Conservation (phyloP, 2,113 vertebrate species). For the Neomonachus schauinslandi region DNA sequence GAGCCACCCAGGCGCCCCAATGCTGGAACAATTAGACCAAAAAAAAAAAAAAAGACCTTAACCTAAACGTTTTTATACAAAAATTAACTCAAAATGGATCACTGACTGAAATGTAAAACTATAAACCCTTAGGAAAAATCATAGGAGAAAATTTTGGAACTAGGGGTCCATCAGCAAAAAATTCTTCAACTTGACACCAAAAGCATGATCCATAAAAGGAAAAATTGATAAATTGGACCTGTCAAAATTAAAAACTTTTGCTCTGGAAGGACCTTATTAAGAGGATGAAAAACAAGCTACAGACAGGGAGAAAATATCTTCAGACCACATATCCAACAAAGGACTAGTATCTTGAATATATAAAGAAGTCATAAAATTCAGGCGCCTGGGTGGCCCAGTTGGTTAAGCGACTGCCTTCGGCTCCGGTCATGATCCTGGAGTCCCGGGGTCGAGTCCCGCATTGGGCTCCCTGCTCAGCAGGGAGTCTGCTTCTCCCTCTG, state of each 20-base stretch:
- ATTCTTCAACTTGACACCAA: background rate
- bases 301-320: slow-evolving; percentile 8
- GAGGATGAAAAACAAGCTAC: background rate
- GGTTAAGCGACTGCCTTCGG: no score
- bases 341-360: background rate
- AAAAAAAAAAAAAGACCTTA: background rate
- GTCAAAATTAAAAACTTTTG: background rate
- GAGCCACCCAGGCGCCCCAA: no score
- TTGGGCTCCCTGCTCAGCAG: no score
- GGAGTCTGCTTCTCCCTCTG: no score
- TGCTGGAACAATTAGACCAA: background rate
- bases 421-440: no score
- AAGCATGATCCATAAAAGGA: background rate
- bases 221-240: background rate
- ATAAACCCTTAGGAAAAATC: background rate
- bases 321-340: background rate
- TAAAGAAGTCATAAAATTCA: slow-evolving; percentile 3
- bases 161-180: background rate
- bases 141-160: background rate
- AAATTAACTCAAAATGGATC: background rate
- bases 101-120: background rate
- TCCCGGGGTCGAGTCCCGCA: no score
- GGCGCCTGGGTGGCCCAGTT: background rate
- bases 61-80: background rate
- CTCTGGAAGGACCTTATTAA: background rate